Conservation (phyloP, 37 sponge, comb jelly and placozoan species). For the Halisarca cf. caerulea region DNA sequence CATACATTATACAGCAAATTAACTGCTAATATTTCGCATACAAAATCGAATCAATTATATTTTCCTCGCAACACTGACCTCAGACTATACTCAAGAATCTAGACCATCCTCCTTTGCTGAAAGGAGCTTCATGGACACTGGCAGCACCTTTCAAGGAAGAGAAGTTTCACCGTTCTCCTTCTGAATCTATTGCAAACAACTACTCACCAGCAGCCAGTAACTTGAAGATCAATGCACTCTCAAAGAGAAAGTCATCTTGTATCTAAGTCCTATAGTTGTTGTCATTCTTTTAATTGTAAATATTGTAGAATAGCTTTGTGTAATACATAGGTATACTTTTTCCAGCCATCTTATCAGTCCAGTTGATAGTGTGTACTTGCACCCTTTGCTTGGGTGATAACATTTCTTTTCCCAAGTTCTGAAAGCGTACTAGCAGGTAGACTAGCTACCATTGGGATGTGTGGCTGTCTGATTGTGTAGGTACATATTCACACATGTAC, state of each 20-base stretch:
- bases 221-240: conserved; percentile 73
- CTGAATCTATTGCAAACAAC: conserved; percentile 95
- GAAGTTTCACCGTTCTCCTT: conserved; percentile 80
- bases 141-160: conserved; percentile 95
- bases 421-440: no score
- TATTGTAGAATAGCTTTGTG: background rate
- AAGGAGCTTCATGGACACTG: conserved; percentile 81
- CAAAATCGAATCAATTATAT: background rate
- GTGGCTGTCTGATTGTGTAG: no score
- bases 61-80: background rate
- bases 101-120: conserved; percentile 89
- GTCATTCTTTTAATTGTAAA: no score
- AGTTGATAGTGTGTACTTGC: background rate
- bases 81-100: conserved; percentile 77
- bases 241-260: conserved; percentile 63
- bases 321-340: background rate
- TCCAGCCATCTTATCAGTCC: background rate
- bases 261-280: background rate
- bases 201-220: conserved; percentile 81
- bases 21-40: background rate
- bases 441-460: no score
- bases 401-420: no score
- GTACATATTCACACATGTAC: no score
- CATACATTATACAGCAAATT: background rate
- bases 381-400: background rate